Evolutionary conservation across 2,888 invertebrate genomes (phyloP), one percentile per base, ranked within the genome.

Genomic region (Argynnis bischoffii): DNA sequence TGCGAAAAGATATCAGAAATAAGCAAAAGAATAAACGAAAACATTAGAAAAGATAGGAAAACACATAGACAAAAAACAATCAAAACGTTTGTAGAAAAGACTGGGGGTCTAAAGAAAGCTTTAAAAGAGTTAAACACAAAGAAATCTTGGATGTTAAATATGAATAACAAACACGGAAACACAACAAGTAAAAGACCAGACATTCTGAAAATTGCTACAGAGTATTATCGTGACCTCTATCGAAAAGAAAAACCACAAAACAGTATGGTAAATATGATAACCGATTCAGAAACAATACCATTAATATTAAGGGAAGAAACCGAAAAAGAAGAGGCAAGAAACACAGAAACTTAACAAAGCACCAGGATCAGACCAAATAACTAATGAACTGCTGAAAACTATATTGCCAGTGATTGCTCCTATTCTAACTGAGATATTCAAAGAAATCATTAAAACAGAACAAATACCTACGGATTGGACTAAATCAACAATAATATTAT

Each of bases 301-400:
- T 6, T 6, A 31, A 77, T 78, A 48, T 6, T 78, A 67, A 66
- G 70, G 6, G 71, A 70, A 64, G 75, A 80, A 77, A 74, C 66
- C 18, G 57, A 69, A 59, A 74, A 56, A 71, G 64, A n/a, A n/a
- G n/a, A n/a, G n/a, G n/a, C 78, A 35, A 77, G 78, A 67, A 11
- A 73, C 75, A 35, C 77, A 77, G 70, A 77, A 77, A 41, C 16
- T 55, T 46, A 74, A 74, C 50, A 78, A 78, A 60, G 72, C 77
- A 14, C 75, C 79, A 18, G 78, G 78, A 63, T 41, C 73, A 2
- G 76, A 79, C 66, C 57, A 48, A 26, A 55, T 79, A 2, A 74
- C 73, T 26, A 77, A 78, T 56, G n/a, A n/a, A n/a, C n/a, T n/a
- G n/a, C n/a, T n/a, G n/a, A n/a, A n/a, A n/a, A n/a, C n/a, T n/a